A percentile compares a stretch with the other conserved stretches of the same genome.
These are phyloP conservation scores for Cybosia mesomella DNA, from an alignment of 2,888 invertebrate genomes.

Conservation along the genomic window DNA sequence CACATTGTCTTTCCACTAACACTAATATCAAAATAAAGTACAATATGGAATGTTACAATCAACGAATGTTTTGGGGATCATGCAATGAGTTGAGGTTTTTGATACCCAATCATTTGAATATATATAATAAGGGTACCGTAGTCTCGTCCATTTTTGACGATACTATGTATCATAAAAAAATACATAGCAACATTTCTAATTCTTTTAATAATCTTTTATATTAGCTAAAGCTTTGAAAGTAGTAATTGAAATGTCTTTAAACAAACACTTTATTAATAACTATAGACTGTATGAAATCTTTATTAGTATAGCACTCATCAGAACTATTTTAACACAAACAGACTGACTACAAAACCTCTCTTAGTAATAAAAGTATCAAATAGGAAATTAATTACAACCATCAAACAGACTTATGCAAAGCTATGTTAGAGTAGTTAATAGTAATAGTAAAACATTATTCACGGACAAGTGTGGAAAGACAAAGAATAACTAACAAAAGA, in stretches of 20 bases:
- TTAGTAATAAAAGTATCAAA: neutral
- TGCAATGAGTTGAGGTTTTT: constrained; percentile 44
- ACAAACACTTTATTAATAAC: neutral
- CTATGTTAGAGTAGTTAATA: constrained; percentile 3
- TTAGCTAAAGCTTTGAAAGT: neutral
- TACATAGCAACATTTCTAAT: too few relatives aligned
- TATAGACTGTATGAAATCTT: neutral
- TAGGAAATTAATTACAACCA: neutral
- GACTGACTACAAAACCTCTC: constrained; percentile 1
- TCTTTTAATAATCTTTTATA: neutral
- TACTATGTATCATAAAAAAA: neutral
- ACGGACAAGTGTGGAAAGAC: constrained; percentile 70
- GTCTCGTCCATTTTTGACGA: neutral
- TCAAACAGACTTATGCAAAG: constrained; percentile 8
- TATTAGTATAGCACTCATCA: neutral
- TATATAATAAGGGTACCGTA: constrained; percentile 1
- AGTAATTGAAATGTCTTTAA: neutral
- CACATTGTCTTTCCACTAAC: constrained; percentile 74
- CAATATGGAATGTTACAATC: constrained; percentile 36
- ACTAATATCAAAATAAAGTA: constrained; percentile 32
- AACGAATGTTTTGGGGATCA: constrained; percentile 41
- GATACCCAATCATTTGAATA: neutral
- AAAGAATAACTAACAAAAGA: constrained; percentile 63
- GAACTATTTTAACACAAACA: neutral
- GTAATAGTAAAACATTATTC: neutral